Conservation (phyloP, 2,113 vertebrate species). For the Drymodes brunneopygia region DNA sequence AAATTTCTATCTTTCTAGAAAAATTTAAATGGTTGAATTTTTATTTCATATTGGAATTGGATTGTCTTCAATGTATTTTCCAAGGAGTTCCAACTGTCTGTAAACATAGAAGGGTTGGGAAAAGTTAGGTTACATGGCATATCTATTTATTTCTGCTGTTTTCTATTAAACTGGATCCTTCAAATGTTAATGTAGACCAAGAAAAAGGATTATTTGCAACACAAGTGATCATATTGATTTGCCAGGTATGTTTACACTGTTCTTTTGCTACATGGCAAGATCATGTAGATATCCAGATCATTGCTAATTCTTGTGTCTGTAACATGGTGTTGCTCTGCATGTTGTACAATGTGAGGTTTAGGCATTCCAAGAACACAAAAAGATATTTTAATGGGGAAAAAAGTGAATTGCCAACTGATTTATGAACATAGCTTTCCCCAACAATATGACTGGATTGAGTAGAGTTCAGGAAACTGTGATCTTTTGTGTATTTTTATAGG, state of each 20-base stretch:
- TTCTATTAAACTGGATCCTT: background rate
- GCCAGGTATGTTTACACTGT: background rate
- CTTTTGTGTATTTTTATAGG: background rate
- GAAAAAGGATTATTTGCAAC: background rate
- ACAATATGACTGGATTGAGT: background rate
- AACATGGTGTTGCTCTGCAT: background rate
- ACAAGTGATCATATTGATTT: background rate
- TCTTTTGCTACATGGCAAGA: background rate
- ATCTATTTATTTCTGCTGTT: background rate
- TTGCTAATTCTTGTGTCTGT: background rate
- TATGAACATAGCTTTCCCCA: background rate
- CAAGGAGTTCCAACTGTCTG: background rate
- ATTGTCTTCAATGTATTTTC: background rate
- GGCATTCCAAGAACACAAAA: background rate
- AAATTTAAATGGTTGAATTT: background rate
- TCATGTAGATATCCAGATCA: background rate
- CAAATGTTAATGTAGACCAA: background rate
- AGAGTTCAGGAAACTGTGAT: background rate
- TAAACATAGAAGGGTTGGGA: background rate
- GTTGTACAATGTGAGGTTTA: rapidly evolving
- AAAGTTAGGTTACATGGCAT: background rate
- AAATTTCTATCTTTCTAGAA: background rate
- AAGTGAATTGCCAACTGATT: background rate
- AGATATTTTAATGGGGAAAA: background rate
- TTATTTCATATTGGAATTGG: background rate